phyloP scores from a whole-genome alignment of 2,888 invertebrate species.

The Spilosoma lubricipeda region DNA sequence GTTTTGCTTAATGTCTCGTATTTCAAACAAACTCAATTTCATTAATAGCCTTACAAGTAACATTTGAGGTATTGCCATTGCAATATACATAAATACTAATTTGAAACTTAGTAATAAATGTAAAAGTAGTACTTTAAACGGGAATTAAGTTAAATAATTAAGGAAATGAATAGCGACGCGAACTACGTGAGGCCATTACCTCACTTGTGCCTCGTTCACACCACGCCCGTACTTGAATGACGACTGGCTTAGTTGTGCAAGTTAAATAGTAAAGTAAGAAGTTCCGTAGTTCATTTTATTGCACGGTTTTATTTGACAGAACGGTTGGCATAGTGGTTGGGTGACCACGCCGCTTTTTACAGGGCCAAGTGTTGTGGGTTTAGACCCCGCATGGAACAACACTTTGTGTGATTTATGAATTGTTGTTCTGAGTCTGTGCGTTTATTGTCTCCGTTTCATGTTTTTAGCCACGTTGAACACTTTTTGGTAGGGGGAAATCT shows the following conservation, averaged over 20 bases:
- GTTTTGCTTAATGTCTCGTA: no score
- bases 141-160: constrained; percentile 40
- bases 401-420: no score
- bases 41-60: neutral
- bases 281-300: neutral
- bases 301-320: no score
- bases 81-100: neutral
- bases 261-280: neutral
- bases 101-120: constrained; percentile 23
- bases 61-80: neutral
- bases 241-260: constrained; percentile 26
- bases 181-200: constrained; percentile 37
- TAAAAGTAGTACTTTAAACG: constrained; percentile 19
- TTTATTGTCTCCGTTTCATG: no score
- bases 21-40: no score
- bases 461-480: no score
- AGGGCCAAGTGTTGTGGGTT: no score
- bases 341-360: no score
- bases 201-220: constrained; percentile 34
- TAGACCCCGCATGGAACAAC: no score
- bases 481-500: no score
- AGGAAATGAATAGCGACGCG: constrained; percentile 38
- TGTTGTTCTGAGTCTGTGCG: no score
- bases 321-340: no score
- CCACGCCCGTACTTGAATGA: constrained; percentile 24